Conservation (phyloP, 2,888 invertebrate genomes). For the Apotomis betuletana region DNA sequence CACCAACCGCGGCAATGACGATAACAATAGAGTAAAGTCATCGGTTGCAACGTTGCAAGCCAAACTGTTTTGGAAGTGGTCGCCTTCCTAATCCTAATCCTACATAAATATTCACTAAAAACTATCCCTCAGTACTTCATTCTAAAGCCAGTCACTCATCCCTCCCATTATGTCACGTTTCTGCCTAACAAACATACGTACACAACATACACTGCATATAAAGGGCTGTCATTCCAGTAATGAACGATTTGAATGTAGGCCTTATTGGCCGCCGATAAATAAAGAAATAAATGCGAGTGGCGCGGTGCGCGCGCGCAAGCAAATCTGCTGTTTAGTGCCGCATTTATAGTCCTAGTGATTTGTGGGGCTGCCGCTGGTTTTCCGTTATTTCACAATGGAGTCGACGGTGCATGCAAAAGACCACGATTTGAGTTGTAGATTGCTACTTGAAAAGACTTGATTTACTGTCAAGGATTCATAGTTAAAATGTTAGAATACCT, state of each 20-base stretch:
- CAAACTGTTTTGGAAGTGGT: no score
- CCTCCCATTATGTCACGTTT: slow-evolving; percentile 13
- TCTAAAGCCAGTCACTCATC: neutral
- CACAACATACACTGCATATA: slow-evolving; percentile 68
- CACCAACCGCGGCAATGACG: no score
- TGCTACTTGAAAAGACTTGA: neutral
- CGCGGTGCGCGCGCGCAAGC: slow-evolving; percentile 67
- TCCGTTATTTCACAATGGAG: slow-evolving; percentile 34
- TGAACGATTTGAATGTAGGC: slow-evolving; percentile 81
- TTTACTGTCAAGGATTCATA: no score
- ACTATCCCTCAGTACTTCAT: neutral
- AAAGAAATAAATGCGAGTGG: slow-evolving; percentile 74
- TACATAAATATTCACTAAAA: no score
- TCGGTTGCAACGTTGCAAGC: no score
- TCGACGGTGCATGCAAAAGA: slow-evolving; percentile 23
- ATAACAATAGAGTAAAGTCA: no score
- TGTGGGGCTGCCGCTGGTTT: slow-evolving; percentile 27
- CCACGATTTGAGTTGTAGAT: slow-evolving; percentile 12
- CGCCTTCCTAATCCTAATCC: no score
- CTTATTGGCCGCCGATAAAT: slow-evolving; percentile 74
- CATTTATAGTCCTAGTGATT: slow-evolving; percentile 55
- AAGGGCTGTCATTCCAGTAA: slow-evolving; percentile 73
- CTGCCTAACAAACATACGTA: slow-evolving; percentile 6
- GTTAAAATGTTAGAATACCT: no score
- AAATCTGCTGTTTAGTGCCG: slow-evolving; percentile 69